A percentile compares a stretch with the other conserved stretches of the same genome.
Conservation (phyloP, 2,797 vertebrate genomes). For the Thaleichthys pacificus region DNA sequence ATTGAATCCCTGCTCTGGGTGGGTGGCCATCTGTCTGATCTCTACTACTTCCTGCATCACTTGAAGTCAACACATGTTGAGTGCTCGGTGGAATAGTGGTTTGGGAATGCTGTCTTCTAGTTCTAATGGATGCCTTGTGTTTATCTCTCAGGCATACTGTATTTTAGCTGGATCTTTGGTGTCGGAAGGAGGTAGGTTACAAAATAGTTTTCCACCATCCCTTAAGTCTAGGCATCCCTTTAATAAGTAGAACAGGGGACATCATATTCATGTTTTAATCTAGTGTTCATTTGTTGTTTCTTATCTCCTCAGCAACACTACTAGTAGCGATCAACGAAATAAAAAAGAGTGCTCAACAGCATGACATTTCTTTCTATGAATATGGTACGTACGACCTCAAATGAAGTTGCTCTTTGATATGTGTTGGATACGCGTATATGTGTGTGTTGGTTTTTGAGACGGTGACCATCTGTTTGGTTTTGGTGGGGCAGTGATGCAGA, state of each 20-base stretch:
- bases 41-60: background rate
- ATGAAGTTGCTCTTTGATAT: background rate
- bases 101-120: background rate
- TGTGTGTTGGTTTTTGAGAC: background rate
- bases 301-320: slow-evolving; percentile 84
- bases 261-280: background rate
- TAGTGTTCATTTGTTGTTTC: background rate
- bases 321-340: slow-evolving; percentile 96
- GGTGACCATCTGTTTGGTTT: background rate
- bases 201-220: background rate
- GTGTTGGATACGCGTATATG: background rate
- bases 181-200: slow-evolving; percentile 93
- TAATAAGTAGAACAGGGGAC: no score
- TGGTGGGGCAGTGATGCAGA: slow-evolving; percentile 84
- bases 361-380: slow-evolving; percentile 89
- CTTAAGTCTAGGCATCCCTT: background rate
- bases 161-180: slow-evolving; percentile 96
- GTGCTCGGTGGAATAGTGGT: background rate
- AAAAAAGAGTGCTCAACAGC: slow-evolving; percentile 83
- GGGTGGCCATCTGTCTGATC: slow-evolving; percentile 44
- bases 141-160: slow-evolving; percentile 86
- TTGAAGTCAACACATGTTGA: background rate
- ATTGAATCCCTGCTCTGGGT: slow-evolving; percentile 97
- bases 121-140: background rate
- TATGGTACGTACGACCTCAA: slow-evolving; percentile 81